phyloP scores from a whole-genome alignment of 2,888 invertebrate genomes.

The Callosobruchus maculatus region DNA sequence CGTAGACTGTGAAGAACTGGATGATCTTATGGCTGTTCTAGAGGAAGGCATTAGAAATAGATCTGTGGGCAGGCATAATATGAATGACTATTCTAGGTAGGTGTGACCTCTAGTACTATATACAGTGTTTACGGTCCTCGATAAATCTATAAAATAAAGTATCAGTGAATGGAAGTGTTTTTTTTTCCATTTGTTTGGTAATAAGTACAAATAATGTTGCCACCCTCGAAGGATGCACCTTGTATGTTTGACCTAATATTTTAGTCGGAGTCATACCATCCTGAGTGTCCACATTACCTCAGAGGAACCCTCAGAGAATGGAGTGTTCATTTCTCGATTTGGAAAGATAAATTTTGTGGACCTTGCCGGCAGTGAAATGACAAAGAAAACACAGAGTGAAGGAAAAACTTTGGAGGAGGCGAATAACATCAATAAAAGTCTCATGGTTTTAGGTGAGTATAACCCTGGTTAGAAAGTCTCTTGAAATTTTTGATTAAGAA shows the following conservation, averaged over 20 bases:
- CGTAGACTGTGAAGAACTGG: constrained; percentile 89
- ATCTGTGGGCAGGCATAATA: constrained; percentile 83
- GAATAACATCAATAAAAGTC: constrained; percentile 93
- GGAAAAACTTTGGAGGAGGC: constrained; percentile 89
- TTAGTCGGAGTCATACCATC: constrained; percentile 79
- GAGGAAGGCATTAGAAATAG: constrained; percentile 94
- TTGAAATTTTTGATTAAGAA: too few species aligned
- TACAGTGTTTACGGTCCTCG: neutral
- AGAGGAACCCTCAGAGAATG: constrained; percentile 76
- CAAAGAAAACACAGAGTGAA: constrained; percentile 83
- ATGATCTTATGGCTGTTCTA: constrained; percentile 87
- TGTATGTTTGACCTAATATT: constrained; percentile 19
- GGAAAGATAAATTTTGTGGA: constrained; percentile 96
- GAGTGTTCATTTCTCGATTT: constrained; percentile 83
- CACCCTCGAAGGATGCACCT: too few species aligned
- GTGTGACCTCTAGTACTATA: too few species aligned
- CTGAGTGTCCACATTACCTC: constrained; percentile 87
- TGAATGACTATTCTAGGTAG: constrained; percentile 81
- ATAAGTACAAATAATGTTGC: too few species aligned
- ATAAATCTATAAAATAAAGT: too few species aligned
- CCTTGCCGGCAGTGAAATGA: constrained; percentile 95
- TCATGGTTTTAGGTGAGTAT: constrained; percentile 82
- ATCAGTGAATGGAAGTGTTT: too few species aligned
- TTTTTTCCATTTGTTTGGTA: too few species aligned
- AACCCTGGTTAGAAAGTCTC: too few species aligned